Evolutionary conservation across 2,797 vertebrate species (phyloP), one percentile per base, ranked within the genome.

Genomic region (Sebastes vulpes): DNA sequence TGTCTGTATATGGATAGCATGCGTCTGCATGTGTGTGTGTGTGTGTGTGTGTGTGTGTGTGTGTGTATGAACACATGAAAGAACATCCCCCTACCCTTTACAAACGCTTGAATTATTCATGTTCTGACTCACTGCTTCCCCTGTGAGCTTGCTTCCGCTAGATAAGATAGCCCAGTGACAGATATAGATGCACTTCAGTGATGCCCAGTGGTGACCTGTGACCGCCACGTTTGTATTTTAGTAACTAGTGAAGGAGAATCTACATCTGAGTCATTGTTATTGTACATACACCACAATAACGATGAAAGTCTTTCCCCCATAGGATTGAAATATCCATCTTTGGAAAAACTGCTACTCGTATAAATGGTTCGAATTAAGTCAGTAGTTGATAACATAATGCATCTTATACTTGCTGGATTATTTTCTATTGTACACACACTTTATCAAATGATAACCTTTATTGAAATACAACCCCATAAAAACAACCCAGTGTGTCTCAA

Each of bases 31-130:
- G 25, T 64, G 23, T 25, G 65, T n/a, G 6, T 63, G 65, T 64
- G 25, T 64, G 20, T 25, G 65, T 73, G 25, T 64, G 23, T 25
- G 65, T n/a, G 6, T 63, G 65, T 64, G 25, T 64, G 20, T 25
- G 65, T 73, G 65, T 79, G 12, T 58, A 6, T 59, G n/a, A 72
- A n/a, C 29, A 69, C 53, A 61, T 79, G 57, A 88, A 76, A 84
- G 52, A 89, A 68, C 74, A 68, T 12, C 64, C 59, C 74, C 68
- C 53, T 48, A 21, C 54, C 38, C 65, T 56, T 81, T 54, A 71
- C 38, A 74, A 21, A 35, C 5, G 57, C 25, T 72, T 94, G 75
- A 94, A 94, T 94, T 82, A 95, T 94, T 95, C 83, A 93, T 94
- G 79, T 83, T 83, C 72, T 21, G 86, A 82, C 88, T 82, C 71